Base-by-base conservation (phyloP, 1,140 invertebrate species). In the Caenorhabditis latens region DNA sequence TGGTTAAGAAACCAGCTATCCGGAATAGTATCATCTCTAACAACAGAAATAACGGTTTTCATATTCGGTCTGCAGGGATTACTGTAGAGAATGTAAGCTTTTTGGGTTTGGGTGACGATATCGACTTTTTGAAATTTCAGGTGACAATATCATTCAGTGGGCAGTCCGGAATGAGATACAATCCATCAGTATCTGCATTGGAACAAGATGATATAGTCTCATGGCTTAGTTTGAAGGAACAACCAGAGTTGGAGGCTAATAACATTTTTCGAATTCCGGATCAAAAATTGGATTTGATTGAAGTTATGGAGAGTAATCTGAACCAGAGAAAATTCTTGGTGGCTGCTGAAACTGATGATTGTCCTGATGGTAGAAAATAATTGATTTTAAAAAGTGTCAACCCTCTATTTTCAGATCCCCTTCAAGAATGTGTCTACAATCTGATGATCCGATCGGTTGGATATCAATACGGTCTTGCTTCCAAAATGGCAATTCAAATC, bases 121-220 rank as follows among this genome's bases (percentile, higher is more conserved):
- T 24, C 32, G 32, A 32, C 32, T 32, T 2, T 32, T 32, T 32
- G 32, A 32, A 32, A 32, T 32, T 32, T 32, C 32, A 32, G 32
- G 32, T 91, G 88, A 88, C 83, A 61, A 61, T 50, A 14, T 48
- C 32, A 2, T 83, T 75, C 42, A 99, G 99, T 93, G 94, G 95
- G 71, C 94, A 96, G 67, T 95, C 96, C 75, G 98, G 97, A 0
- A 95, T 99, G 89, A 95, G 95, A 86, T 98, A 99, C 91, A 96
- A 99, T 94, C 96, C 97, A 4, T 95, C 95, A 14, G 94, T 99
- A 63, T 95, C 95, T 11, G 95, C 95, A 11, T 91, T 95, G 5
- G 95, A 97, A 91, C 96, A 98, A 92, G 94, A 96, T 93, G 97
- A 98, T 94, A 94, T 98, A 79, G 95, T 96, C 11, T 96, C 96